phyloP scores from a whole-genome alignment of 2,888 invertebrate genomes.

The Strigamia transsilvanica region DNA sequence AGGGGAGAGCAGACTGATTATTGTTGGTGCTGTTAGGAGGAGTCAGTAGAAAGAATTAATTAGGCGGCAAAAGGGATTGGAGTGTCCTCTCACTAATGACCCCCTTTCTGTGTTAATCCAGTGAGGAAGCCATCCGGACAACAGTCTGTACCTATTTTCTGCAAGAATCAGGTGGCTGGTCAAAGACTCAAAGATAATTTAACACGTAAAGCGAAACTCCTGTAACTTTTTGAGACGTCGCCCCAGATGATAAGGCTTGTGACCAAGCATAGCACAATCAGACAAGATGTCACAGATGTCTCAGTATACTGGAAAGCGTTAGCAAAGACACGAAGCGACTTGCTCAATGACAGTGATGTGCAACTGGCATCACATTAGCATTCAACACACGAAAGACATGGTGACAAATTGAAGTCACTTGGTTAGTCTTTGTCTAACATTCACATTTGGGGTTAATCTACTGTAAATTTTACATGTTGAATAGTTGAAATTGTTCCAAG shows the following conservation, averaged over 20 bases:
- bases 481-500: constrained; percentile 44
- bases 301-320: not conserved
- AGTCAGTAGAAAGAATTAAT: constrained; percentile 15
- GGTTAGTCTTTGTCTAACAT: constrained; percentile 49
- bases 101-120: constrained; percentile 49
- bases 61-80: constrained; percentile 49
- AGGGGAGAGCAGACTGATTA: constrained; percentile 19
- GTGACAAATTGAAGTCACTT: constrained; percentile 49
- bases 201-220: constrained; percentile 17
- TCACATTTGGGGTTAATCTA: constrained; percentile 46
- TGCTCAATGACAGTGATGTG: constrained; percentile 46
- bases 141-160: constrained; percentile 32
- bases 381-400: constrained; percentile 48
- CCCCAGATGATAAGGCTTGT: not conserved
- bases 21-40: constrained; percentile 23
- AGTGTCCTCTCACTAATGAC: constrained; percentile 49
- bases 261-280: constrained; percentile 19
- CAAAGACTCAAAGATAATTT: constrained; percentile 37
- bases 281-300: constrained; percentile 39
- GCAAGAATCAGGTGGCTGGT: constrained; percentile 40
- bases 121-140: constrained; percentile 34
- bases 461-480: constrained; percentile 43
- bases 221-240: constrained; percentile 9
- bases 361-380: constrained; percentile 48
- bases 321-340: constrained; percentile 9